Evolutionary conservation across 2,888 invertebrate genomes (phyloP), one percentile per base, ranked within the genome.

Genomic region (Dryobota labecula): DNA sequence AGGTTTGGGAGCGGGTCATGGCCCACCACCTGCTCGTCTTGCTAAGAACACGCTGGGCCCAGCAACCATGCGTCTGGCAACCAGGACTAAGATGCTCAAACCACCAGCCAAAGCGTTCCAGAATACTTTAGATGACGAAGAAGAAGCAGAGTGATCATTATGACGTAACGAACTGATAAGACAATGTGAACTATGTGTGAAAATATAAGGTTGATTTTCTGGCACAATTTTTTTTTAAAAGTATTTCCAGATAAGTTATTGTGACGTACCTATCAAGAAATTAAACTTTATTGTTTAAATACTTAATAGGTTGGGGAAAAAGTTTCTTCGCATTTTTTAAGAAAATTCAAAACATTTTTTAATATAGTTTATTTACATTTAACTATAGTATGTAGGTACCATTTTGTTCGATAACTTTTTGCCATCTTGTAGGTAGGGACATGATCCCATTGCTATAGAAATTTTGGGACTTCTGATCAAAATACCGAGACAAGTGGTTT

Each of bases 1-100:
- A 0, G 97, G 97, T 0, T 92, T 97, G 9, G 97, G 97, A 4
- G 95, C 95, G 2, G 88, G 90, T 18, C 51, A 30, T 5, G 43
- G 24, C 0, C 94, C 92, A 2, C 88, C 94, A 4, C 88, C 93
- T 5, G 77, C 88, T 0, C 82, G 87, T 2, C 87, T 86, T 1
- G 78, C 87, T 0, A 82, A 85, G 5, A 91, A 90, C 73, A 89
- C 81, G 8, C 85, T 94, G 6, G 94, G 93, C 0, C 86, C 92
- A 0, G 93, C 94, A 8, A 94, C 95, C 8, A 71, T 95, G 82
- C 88, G 93, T 8, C 84, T 95, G 20, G 92, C 93, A 0, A 84
- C 90, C 11, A 90, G 92, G 73, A 93, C 93, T 3, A 95, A 94
- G 67, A 92, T 95, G 92, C 88, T 95, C 2, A 89, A 90, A 58